Evolutionary conservation across 2,797 vertebrate genomes (phyloP).

Genomic region (Enteromius mattozi): DNA sequence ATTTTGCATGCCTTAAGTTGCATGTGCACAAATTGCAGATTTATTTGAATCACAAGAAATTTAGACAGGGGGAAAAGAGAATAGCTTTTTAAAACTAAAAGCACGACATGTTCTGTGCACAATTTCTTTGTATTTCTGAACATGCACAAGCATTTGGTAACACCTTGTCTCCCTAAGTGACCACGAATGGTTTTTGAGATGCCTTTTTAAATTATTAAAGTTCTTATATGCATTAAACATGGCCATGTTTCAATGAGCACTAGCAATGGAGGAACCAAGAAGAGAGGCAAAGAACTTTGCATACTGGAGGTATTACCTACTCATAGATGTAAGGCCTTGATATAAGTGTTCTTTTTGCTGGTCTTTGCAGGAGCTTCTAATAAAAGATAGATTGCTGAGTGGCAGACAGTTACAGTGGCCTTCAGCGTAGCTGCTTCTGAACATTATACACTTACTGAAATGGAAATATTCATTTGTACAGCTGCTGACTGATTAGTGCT

Average conservation of each 20-base stretch:
- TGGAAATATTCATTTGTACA: background rate
- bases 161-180: background rate
- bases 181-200: background rate
- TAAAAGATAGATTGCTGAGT: slow-evolving; percentile 13
- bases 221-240: slow-evolving; percentile 33
- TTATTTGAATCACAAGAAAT: background rate
- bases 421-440: background rate
- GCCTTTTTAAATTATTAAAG: slow-evolving; percentile 16
- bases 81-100: background rate
- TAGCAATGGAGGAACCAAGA: background rate
- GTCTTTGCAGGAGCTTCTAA: slow-evolving; percentile 4
- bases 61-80: too few species aligned
- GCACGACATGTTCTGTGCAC: background rate
- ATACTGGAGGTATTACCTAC: background rate
- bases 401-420: background rate
- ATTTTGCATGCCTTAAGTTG: background rate
- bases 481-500: background rate
- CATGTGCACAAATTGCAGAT: background rate
- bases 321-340: background rate
- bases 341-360: slow-evolving; percentile 9
- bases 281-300: background rate
- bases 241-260: slow-evolving; percentile 5
- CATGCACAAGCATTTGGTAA: slow-evolving; percentile 15
- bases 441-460: slow-evolving; percentile 25
- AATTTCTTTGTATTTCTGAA: slow-evolving; percentile 7